Evolutionary conservation across 2,888 invertebrate species (phyloP), one percentile per base, ranked within the genome.

Genomic region (Zaprionus lineosus): DNA sequence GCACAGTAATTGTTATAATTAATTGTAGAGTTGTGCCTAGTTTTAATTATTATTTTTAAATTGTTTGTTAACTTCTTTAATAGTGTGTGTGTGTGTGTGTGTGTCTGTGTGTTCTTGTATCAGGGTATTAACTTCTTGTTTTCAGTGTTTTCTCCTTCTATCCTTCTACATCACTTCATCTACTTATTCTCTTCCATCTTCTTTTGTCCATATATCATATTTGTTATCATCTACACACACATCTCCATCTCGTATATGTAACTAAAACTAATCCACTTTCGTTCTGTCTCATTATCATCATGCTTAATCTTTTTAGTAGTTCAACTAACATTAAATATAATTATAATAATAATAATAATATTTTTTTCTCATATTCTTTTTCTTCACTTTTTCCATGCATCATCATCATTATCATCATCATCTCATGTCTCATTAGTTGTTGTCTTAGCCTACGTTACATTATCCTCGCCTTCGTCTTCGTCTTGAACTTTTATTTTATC

Each of bases 1-100:
- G 77, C 78, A 78, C 84, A 81, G 78, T 84, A 67, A 52, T 74
- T 75, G 64, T 84, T 78, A 77, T 79, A 73, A 65, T 77, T 78
- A 82, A 83, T 73, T 73, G 62, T 83, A 76, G 71, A 83, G 82
- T 84, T 84, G 77, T 78, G 77, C 77, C 82, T 74, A 84, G 74
- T 31, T 41, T 53, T 62, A 31, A 57, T 52, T 51, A 36, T 57
- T 53, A 46, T 41, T 59, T 56, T 56, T 58, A 24, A 52, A 48
- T 24, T 58, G 66, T 26, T 67, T 78, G 83, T 81, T 81, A 81
- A 81, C 79, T 81, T 24, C n/a, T n/a, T 82, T 78, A 81, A 83
- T 84, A 83, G 85, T 78, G 60, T 48, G 46, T 64, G 39, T 67
- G 31, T 26, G 18, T 39, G 34, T 50, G 40, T 50, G 18, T 19